Conservation (phyloP, 2,797 vertebrate genomes). For the Ibycter americanus region DNA sequence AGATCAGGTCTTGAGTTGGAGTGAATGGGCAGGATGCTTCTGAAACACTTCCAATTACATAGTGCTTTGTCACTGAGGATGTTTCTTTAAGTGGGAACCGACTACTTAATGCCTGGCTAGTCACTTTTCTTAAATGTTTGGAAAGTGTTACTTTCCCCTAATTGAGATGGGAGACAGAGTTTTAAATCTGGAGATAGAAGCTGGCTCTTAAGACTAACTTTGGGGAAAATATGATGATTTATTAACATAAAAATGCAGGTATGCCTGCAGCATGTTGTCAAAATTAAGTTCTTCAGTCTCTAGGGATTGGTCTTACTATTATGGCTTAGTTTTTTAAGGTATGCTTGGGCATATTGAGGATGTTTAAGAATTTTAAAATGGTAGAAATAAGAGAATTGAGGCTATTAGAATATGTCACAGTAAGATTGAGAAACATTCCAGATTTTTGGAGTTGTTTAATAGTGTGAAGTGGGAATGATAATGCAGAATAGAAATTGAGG, state of each 20-base stretch:
- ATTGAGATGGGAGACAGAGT: not conserved
- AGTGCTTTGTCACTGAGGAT: not conserved
- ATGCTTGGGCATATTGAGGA: not conserved
- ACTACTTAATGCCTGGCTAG: not conserved
- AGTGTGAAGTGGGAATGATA: not conserved
- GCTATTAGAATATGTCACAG: not conserved
- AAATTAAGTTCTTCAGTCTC: not conserved
- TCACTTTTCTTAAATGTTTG: not conserved
- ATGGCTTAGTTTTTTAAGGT: not conserved
- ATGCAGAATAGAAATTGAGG: not conserved
- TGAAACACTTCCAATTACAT: not conserved
- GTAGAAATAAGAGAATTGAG: not conserved
- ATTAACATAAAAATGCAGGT: not conserved
- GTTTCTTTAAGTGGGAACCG: not conserved
- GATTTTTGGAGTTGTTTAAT: not conserved
- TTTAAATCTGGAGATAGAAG: not conserved
- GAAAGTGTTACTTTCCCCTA: not conserved
- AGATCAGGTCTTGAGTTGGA: not conserved
- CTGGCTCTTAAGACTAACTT: not conserved
- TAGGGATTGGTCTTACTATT: not conserved
- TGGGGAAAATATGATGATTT: not conserved
- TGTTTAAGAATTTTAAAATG: not conserved
- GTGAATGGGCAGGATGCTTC: not conserved
- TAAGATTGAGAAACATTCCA: not conserved
- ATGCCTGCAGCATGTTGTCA: not conserved